Evolutionary conservation across 2,888 invertebrate genomes (phyloP).

Genomic region (Drosophila limbata): DNA sequence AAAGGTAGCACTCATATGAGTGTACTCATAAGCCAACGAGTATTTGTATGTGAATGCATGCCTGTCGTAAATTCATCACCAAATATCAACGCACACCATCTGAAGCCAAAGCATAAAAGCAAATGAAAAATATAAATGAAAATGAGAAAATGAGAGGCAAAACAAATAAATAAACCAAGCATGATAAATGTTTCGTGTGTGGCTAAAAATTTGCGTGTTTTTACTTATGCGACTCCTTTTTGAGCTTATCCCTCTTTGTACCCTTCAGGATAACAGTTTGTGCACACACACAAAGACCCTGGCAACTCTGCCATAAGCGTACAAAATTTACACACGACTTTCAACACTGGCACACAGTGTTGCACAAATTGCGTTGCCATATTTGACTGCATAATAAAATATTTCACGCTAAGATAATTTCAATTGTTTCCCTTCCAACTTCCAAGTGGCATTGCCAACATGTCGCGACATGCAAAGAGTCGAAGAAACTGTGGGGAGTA

Average conservation of each 20-base stretch:
- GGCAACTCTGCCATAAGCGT: conserved; percentile 13
- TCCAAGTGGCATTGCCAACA: conserved; percentile 44
- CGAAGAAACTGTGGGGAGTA: not conserved
- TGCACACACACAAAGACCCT: not conserved
- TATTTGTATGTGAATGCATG: conserved; percentile 51
- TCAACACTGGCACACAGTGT: conserved; percentile 35
- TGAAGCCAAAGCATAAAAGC: conserved; percentile 24
- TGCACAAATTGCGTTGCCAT: conserved; percentile 24
- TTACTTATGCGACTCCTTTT: conserved; percentile 34
- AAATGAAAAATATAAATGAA: conserved; percentile 28
- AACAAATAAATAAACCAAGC: conserved; percentile 60
- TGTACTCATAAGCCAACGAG: conserved; percentile 1
- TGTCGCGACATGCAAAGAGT: conserved; percentile 44
- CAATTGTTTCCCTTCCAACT: conserved; percentile 34
- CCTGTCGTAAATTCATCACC: conserved; percentile 63
- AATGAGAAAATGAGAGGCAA: conserved; percentile 28
- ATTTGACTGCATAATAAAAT: conserved; percentile 38
- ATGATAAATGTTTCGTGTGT: conserved; percentile 64
- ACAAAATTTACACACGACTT: conserved; percentile 13
- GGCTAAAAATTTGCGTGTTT: conserved; percentile 59
- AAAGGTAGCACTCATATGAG: conserved; percentile 32
- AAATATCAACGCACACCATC: conserved; percentile 66
- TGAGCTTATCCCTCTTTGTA: conserved; percentile 43
- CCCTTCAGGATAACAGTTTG: conserved; percentile 24
- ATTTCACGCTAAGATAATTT: conserved; percentile 48